Conservation (phyloP, 2,888 invertebrate species). For the Adela reaumurella region DNA sequence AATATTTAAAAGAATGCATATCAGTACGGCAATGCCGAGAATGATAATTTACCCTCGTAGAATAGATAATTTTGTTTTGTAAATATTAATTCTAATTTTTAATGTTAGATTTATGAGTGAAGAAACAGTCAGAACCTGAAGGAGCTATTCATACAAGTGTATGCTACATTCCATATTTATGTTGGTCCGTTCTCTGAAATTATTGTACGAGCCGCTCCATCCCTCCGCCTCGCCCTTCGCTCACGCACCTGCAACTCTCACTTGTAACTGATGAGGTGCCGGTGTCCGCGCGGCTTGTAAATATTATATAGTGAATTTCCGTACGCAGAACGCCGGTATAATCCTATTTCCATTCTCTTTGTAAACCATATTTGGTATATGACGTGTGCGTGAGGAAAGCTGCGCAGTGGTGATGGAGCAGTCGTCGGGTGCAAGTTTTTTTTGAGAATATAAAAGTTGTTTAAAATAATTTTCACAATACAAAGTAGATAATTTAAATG, state of each 20-base stretch:
- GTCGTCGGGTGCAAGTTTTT: constrained; percentile 44
- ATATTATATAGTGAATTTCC: too few species aligned
- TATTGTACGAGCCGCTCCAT: not conserved
- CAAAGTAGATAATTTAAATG: constrained; percentile 50
- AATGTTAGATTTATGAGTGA: constrained; percentile 37
- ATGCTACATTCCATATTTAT: constrained; percentile 56
- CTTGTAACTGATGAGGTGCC: too few species aligned
- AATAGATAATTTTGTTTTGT: constrained; percentile 51
- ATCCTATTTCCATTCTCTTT: too few species aligned
- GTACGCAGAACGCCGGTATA: too few species aligned
- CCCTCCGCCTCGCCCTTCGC: not conserved
- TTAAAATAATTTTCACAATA: constrained; percentile 50
- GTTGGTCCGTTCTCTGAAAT: constrained; percentile 23
- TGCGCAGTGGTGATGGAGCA: constrained; percentile 26
- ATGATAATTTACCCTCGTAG: constrained; percentile 44
- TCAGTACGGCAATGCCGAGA: constrained; percentile 47
- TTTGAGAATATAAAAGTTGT: constrained; percentile 53
- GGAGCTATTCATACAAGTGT: constrained; percentile 51
- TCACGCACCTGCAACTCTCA: too few species aligned
- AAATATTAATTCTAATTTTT: constrained; percentile 48
- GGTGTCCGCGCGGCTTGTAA: too few species aligned
- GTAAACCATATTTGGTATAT: too few species aligned
- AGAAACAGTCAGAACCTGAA: constrained; percentile 33
- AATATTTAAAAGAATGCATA: constrained; percentile 40
- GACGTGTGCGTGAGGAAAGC: too few species aligned